Percentiles rank a stretch among this genome's conserved stretches.
Evolutionary conservation across 2,113 vertebrate genomes (phyloP).

Genomic region (Rhadina sibilatrix): DNA sequence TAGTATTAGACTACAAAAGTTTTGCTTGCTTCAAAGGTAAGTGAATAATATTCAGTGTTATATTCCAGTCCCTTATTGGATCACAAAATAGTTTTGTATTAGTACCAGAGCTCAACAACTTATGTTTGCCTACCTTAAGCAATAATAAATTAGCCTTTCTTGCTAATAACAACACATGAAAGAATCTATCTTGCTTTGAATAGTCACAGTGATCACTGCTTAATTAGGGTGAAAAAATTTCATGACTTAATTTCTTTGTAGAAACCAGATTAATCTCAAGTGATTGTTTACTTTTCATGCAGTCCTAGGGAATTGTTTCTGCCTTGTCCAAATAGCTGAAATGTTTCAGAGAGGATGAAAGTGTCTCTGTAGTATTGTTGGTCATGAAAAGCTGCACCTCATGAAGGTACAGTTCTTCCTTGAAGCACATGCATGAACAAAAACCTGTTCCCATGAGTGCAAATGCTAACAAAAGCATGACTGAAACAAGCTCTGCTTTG

Average conservation of each 20-base stretch:
- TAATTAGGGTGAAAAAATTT: neutral
- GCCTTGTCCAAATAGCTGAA: neutral
- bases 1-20: neutral
- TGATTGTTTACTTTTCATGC: neutral
- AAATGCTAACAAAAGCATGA: neutral
- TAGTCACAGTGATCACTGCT: neutral
- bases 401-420: neutral
- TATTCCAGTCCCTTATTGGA: neutral
- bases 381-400: neutral
- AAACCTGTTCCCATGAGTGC: neutral
- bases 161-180: neutral
- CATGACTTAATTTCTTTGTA: neutral
- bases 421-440: neutral
- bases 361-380: neutral
- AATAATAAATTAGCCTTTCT: neutral
- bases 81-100: neutral
- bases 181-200: neutral
- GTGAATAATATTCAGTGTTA: neutral
- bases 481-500: neutral
- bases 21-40: slow-evolving; percentile 1
- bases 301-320: neutral
- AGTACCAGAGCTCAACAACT: neutral
- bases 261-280: neutral
- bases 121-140: neutral
- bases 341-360: neutral